Base-by-base conservation (phyloP, 2,797 vertebrate species). In the Holocentrus rufus region DNA sequence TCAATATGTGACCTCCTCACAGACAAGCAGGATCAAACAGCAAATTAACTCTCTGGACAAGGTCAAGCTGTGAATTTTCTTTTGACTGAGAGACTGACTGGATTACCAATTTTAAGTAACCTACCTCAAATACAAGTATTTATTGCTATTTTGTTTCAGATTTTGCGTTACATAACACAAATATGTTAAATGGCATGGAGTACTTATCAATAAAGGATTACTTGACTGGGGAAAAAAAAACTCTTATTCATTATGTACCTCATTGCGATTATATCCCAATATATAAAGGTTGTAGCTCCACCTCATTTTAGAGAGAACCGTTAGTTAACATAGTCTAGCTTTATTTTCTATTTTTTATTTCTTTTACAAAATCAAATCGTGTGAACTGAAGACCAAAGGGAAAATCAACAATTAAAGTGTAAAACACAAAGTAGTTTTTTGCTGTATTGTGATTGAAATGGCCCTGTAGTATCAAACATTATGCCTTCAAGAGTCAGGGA, bases 1-100 rank as follows among this genome's bases (percentile, higher is more conserved):
- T 90, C 81, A 82, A 71, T 74, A 55, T 81, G 80, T 79, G 53
- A 85, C 77, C 76, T 69, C 58, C 49, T 62, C 36, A 22, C 49
- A 60, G 44, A 76, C 65, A 67, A 78, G 87, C 74, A 56, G 59
- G 76, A 84, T 85, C 74, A 84, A 84, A 74, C 14, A 17, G 47
- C 27, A 78, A 83, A 88, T 87, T n/a, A 76, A 81, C 72, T 80
- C 70, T 25, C 22, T 0, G 34, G 68, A 80, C 65, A 50, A 66
- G 69, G 46, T 62, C 25, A 18, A 15, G 53, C 61, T 78, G 81
- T 54, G 20, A 72, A 44, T 30, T 58, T 31, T 22, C 3, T 36
- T 44, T 44, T 23, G 42, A n/a, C 23, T 55, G 25, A 67, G 54
- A 39, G 25, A 58, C 25, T 66, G 73, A 70, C 52, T 59, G 53